Evolutionary conservation across 2,113 vertebrate genomes (phyloP), one percentile per base, ranked within the genome.

Genomic region (Psilopsiagon aurifrons): DNA sequence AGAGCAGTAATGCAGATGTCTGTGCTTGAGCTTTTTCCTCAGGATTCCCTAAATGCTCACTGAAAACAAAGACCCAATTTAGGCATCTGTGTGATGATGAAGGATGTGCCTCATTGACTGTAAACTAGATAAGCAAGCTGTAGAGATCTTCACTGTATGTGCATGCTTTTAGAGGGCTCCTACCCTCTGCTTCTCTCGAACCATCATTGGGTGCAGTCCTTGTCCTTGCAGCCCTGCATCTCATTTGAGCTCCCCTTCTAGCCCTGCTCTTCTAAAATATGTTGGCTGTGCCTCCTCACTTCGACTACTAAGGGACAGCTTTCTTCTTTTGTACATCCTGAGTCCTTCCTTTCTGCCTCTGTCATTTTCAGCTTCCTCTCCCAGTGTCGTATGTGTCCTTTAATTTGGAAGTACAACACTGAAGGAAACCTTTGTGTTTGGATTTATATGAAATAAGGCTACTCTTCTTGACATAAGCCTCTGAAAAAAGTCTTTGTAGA

Each of bases 401-500:
- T 71, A 47, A 71, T 77, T 90, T 71, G n/a, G 29, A 83, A 39
- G 18, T 81, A 0, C 68, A 75, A 31, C 57, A 14, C 35, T 64
- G 54, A 77, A 49, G 85, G 13, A 29, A 74, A 6, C n/a, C 22
- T 19, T 27, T 69, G 9, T 77, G 46, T 76, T 63, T 78, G 67
- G 35, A 7, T 90, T 24, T 54, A 29, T 59, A 16, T n/a, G 57
- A 76, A 35, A 74, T 75, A 68, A 90, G 62, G 20, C 23, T 82
- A 25, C 31, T 87, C 13, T 47, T 64, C 66, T 73, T 93, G 29
- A 17, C 12, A 33, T 83, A 83, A 96, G 82, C 84, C 94, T 91
- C 91, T 94, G 89, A 97, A 96, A 91, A 97, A 95, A 41, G 9
- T 76, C 73, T 92, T 94, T 95, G 90, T 96, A 91, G 94, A 75